phyloP scores from a whole-genome alignment of 2,797 vertebrate species.

The Meriones psammophilus region DNA sequence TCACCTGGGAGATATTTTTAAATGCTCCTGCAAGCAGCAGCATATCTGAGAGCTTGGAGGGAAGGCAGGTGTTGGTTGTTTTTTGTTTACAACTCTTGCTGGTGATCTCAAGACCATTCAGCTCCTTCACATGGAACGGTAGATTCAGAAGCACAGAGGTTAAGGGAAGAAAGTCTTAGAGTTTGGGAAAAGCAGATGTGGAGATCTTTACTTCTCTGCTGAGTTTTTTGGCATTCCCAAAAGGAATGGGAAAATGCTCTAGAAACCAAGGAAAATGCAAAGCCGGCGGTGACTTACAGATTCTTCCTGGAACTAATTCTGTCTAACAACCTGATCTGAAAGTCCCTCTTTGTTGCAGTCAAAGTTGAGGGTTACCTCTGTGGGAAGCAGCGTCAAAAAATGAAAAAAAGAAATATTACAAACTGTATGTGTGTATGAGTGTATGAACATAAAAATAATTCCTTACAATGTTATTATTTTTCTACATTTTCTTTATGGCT shows the following conservation, averaged over 20 bases:
- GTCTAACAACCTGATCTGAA: background rate
- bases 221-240: background rate
- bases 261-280: background rate
- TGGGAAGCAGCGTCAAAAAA: background rate
- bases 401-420: background rate
- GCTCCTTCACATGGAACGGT: background rate
- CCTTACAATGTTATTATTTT: background rate
- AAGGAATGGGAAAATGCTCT: background rate
- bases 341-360: rapidly evolving
- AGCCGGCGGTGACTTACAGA: background rate
- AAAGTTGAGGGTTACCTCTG: background rate
- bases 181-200: background rate
- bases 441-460: background rate
- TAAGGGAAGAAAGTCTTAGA: background rate
- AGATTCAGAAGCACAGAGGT: background rate
- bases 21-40: background rate
- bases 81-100: background rate
- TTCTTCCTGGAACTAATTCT: background rate
- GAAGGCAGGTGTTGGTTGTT: background rate
- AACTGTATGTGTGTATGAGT: background rate
- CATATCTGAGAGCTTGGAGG: background rate
- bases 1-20: background rate
- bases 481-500: background rate
- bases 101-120: background rate
- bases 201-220: background rate